A percentile compares a stretch with the other conserved stretches of the same genome.
Conservation (phyloP, 2,797 vertebrate species). For the Centropyge bicolor region DNA sequence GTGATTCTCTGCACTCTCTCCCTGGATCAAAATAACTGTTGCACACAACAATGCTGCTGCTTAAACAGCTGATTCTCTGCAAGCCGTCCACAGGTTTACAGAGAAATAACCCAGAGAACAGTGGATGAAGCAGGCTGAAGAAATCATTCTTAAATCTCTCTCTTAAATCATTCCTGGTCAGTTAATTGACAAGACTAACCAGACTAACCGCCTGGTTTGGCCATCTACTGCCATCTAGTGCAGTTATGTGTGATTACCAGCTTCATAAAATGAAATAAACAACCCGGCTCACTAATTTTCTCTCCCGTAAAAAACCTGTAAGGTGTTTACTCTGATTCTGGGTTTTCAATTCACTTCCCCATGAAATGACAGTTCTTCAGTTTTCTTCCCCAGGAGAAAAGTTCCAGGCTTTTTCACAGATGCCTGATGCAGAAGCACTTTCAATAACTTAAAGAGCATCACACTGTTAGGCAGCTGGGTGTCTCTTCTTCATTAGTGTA, state of each 20-base stretch:
- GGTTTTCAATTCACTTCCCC: background rate
- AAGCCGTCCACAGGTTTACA: background rate
- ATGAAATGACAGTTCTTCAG: background rate
- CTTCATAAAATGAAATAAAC: background rate
- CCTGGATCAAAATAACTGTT: background rate
- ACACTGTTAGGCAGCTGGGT: background rate
- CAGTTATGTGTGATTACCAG: slow-evolving; percentile 45
- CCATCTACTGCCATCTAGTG: slow-evolving; percentile 82
- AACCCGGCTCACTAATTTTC: background rate
- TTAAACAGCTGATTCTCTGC: slow-evolving; percentile 9
- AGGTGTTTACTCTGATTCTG: slow-evolving; percentile 28
- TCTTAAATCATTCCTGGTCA: slow-evolving; percentile 14
- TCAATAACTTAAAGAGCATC: background rate
- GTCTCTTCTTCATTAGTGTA: background rate
- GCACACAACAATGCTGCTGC: background rate
- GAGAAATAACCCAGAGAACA: background rate
- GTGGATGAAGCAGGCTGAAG: background rate
- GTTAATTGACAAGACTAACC: slow-evolving; percentile 42
- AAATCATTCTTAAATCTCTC: background rate
- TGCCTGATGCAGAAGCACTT: background rate
- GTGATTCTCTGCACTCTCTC: background rate
- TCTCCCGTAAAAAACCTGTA: slow-evolving; percentile 1
- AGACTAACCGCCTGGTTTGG: slow-evolving; percentile 46
- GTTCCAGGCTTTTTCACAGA: background rate
- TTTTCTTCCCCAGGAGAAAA: slow-evolving; percentile 2